Evolutionary conservation across 2,888 invertebrate species (phyloP).

Genomic region (Atrina japonica): DNA sequence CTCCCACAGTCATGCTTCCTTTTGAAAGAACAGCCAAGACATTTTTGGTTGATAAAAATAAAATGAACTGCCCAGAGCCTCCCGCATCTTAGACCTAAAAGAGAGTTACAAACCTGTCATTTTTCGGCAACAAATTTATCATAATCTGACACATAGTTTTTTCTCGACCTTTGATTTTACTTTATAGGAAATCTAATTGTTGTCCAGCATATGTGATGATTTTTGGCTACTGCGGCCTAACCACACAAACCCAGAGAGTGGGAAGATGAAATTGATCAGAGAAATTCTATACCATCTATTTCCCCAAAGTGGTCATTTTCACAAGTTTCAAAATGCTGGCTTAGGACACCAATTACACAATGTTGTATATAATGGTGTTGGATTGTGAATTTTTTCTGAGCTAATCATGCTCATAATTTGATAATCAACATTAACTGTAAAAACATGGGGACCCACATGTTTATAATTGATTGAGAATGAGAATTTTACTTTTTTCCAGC

Average conservation of each 20-base stretch:
- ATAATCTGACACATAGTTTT: too few species aligned
- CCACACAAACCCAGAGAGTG: neutral
- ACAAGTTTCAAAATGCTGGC: neutral
- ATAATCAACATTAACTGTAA: neutral
- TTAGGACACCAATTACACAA: too few species aligned
- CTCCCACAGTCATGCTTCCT: slow-evolving; percentile 13
- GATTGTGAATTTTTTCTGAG: neutral
- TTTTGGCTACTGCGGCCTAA: slow-evolving; percentile 11
- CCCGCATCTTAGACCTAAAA: slow-evolving; percentile 9
- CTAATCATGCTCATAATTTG: neutral
- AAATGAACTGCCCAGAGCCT: neutral
- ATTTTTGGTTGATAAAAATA: slow-evolving; percentile 12
- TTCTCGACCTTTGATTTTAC: too few species aligned
- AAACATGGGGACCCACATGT: neutral
- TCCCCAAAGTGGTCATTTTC: slow-evolving; percentile 15
- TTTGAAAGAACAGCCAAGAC: neutral
- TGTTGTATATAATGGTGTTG: too few species aligned
- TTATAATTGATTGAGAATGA: neutral
- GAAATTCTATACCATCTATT: neutral
- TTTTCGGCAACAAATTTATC: slow-evolving; percentile 21
- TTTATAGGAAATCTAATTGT: neutral
- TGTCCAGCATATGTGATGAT: slow-evolving; percentile 28
- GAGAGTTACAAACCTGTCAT: slow-evolving; percentile 22
- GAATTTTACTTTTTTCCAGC: neutral
- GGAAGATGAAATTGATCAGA: neutral